Evolutionary conservation across 2,888 invertebrate species (phyloP), one percentile per base, ranked within the genome.

Genomic region (Drosophila macrospina): DNA sequence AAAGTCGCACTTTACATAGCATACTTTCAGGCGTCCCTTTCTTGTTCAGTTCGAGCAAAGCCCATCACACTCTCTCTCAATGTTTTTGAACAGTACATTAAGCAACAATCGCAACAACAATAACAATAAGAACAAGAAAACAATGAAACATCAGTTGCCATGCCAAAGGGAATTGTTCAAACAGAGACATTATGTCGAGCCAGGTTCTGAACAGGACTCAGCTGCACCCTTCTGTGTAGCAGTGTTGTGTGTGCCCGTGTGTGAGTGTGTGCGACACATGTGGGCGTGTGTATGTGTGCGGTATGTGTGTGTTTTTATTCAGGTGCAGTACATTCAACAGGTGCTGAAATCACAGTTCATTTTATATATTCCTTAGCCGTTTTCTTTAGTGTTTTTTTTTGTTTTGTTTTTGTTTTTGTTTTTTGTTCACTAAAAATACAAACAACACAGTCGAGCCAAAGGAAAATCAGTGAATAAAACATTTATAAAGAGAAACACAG

Each of bases 321-420:
- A 76, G 87, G 89, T 85, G 85, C 88, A 89, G 69, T 68, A 74
- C 69, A 85, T 81, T 81, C 87, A 84, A 88, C 88, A 84, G 69
- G 85, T 86, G 88, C 82, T 60, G 50, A 56, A 66, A 57, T 63
- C 68, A 72, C 72, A 69, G 64, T 45, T 55, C 24, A 57, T 39
- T 47, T 66, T 57, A 54, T 59, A 36, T 48, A 32, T 56, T 47
- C 34, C 30, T 47, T 45, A 41, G 32, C 7, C 41, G 16, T 15
- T 15, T 24, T 15, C 28, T 28, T 55, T 55, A 62, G 55, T 10
- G 37, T 52, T 61, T 45, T 57, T 55, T n/a, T n/a, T n/a, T n/a
- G n/a, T n/a, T n/a, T n/a, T n/a, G n/a, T n/a, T n/a, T n/a, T n/a
- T n/a, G n/a, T n/a, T n/a, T n/a, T n/a, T n/a, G n/a, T 69, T 63